Evolutionary conservation across 1,140 invertebrate genomes (phyloP).

Genomic region (Temnothorax nylanderi): DNA sequence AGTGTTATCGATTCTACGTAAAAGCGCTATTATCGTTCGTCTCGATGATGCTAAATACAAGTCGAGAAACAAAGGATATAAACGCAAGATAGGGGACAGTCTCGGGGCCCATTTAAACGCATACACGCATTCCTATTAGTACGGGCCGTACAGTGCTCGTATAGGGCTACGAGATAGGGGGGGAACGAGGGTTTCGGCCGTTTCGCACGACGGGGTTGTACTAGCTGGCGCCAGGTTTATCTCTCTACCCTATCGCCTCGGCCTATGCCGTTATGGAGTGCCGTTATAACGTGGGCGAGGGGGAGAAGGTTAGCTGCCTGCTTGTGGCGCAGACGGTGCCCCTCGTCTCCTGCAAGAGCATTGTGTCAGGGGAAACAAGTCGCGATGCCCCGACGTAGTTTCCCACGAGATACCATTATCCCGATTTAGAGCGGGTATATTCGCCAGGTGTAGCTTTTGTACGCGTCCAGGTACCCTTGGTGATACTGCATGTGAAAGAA

Average conservation of each 20-base stretch:
- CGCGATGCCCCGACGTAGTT: constrained; percentile 68
- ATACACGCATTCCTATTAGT: constrained; percentile 40
- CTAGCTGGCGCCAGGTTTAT: constrained; percentile 79
- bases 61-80: constrained; percentile 58
- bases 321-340: constrained; percentile 26
- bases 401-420: constrained; percentile 83
- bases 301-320: constrained; percentile 47
- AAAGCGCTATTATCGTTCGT: not conserved
- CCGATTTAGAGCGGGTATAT: constrained; percentile 80
- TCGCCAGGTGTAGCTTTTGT: constrained; percentile 48
- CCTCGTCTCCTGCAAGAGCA: constrained; percentile 61
- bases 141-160: not conserved
- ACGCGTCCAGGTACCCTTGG: constrained; percentile 12
- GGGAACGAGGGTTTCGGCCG: constrained; percentile 34
- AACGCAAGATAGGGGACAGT: not conserved
- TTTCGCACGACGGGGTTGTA: constrained; percentile 67
- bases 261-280: constrained; percentile 72
- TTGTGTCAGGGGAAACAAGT: constrained; percentile 73
- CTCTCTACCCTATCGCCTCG: constrained; percentile 77
- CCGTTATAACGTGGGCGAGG: not conserved
- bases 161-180: not conserved
- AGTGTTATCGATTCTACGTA: not conserved
- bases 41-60: constrained; percentile 47
- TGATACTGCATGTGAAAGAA: not conserved
- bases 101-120: constrained; percentile 7